Evolutionary conservation across 2,888 invertebrate species (phyloP), one percentile per base, ranked within the genome.

Genomic region (Boloria euphrosyne): DNA sequence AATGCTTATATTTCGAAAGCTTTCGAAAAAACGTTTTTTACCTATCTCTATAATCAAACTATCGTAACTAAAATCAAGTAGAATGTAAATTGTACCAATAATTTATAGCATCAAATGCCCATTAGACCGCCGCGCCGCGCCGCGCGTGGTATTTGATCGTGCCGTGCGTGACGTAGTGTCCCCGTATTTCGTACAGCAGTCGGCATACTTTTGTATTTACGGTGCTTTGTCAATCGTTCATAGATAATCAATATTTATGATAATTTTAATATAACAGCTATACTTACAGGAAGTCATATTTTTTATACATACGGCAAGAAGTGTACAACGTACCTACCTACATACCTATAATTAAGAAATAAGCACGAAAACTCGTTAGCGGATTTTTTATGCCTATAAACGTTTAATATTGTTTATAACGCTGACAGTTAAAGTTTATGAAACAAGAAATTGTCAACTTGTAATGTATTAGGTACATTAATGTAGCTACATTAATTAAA

Each of bases 81-180:
- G 18, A 57, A 57, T n/a, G 57, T 18, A 16, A 57, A 27, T 57
- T 7, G 22, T 46, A 22, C 3, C 22, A 46, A 57, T 57, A 46
- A 57, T 57, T 57, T 57, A 16, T 57, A 46, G 46, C 27, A 57
- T 46, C 44, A 46, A 57, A 57, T 57, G 57, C 46, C 57, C 44
- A 57, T 57, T 46, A 57, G 44, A 22, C 57, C 22, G 22, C 22
- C 3, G 44, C 4, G 22, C n/a, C n/a, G n/a, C n/a, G n/a, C n/a
- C n/a, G n/a, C n/a, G n/a, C n/a, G 22, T 22, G 46, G 57, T 22
- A 16, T 57, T 46, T 22, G 22, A 46, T n/a, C 46, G 57, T 46
- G 46, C 22, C n/a, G 13, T 13, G 22, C 57, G 57, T 57, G 57
- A 57, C 57, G 57, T 44, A 18, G 55, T 22, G n/a, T 46, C 57